Evolutionary conservation across 1,140 invertebrate genomes (phyloP).

Genomic region (Ganaspis sp.): DNA sequence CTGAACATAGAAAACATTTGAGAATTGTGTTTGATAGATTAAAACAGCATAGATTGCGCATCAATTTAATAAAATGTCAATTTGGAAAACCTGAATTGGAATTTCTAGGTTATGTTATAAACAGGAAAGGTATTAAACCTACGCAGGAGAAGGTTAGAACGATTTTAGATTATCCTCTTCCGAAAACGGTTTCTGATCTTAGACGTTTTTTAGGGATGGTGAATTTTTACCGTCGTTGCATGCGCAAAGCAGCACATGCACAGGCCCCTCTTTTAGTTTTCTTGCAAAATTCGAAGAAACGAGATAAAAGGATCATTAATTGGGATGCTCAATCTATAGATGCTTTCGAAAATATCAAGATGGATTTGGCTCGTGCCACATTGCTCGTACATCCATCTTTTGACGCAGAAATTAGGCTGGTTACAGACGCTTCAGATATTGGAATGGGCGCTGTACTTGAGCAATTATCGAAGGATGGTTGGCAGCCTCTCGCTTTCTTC

Average conservation of each 20-base stretch:
- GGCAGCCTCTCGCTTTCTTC: too few species aligned
- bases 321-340: conserved; percentile 48
- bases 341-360: conserved; percentile 56
- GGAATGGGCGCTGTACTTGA: neutral
- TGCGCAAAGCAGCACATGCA: conserved; percentile 56
- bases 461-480: neutral
- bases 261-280: conserved; percentile 49
- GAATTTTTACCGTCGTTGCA: conserved; percentile 61
- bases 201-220: conserved; percentile 62
- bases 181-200: conserved; percentile 49
- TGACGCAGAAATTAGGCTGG: neutral
- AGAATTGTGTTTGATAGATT: neutral
- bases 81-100: neutral
- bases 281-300: conserved; percentile 47
- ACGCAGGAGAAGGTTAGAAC: too few species aligned
- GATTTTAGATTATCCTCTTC: too few species aligned
- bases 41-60: neutral
- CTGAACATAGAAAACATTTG: conserved; percentile 45
- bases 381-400: neutral
- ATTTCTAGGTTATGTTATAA: conserved; percentile 28
- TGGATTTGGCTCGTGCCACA: neutral
- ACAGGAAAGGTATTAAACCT: neutral
- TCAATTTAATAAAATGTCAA: conserved; percentile 34
- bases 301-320: conserved; percentile 58
- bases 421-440: neutral